Evolutionary conservation across 2,113 vertebrate species (phyloP).

Genomic region (Hippoglossus stenolepis): DNA sequence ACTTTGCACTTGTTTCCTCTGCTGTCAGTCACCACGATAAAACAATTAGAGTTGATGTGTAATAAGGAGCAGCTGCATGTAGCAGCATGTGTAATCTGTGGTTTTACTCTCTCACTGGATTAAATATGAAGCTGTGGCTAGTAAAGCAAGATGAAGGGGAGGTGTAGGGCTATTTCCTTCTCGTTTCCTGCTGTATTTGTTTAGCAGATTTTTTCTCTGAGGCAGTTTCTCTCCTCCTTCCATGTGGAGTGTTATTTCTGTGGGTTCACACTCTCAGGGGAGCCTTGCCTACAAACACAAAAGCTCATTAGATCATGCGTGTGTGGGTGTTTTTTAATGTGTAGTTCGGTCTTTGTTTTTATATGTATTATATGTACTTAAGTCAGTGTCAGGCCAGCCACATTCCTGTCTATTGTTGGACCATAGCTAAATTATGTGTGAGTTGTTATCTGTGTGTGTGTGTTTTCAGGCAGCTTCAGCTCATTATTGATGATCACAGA

Average conservation of each 20-base stretch:
- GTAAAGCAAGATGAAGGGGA: constrained; percentile 23
- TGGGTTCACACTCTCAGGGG: constrained; percentile 64
- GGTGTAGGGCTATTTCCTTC: constrained; percentile 50
- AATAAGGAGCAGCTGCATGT: neutral
- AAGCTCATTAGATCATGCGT: constrained; percentile 69
- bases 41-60: neutral
- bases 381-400: constrained; percentile 11
- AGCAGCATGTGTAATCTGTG: neutral
- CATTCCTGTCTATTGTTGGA: constrained; percentile 24
- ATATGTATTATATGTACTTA: constrained; percentile 30
- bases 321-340: constrained; percentile 52
- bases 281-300: constrained; percentile 65
- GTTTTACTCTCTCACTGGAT: constrained; percentile 23
- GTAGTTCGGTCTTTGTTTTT: constrained; percentile 51
- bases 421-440: constrained; percentile 6
- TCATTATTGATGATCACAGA: constrained; percentile 62
- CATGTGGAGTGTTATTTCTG: constrained; percentile 56
- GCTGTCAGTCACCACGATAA: neutral
- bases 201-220: constrained; percentile 63
- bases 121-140: constrained; percentile 27
- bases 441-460: constrained; percentile 32
- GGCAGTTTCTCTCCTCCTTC: constrained; percentile 55
- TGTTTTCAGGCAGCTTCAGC: constrained; percentile 40
- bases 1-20: neutral
- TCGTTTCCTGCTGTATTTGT: constrained; percentile 65